Conservation (phyloP, 2,797 vertebrate genomes). For the Oophaga sylvatica region DNA sequence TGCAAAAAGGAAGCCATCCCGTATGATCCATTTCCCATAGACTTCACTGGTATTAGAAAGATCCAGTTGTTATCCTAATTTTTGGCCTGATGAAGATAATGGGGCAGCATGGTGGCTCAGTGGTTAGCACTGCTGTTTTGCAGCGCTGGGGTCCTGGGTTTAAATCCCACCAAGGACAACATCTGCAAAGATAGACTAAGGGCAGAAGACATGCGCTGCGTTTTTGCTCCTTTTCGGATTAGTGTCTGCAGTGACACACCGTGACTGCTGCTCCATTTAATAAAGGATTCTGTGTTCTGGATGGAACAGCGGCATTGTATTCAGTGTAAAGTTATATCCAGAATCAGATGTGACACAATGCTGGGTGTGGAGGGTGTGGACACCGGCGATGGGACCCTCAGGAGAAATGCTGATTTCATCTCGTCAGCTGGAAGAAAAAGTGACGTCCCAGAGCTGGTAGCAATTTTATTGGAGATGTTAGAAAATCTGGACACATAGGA, state of each 20-base stretch:
- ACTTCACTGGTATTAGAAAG: too few relatives aligned
- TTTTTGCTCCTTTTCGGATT: too few relatives aligned
- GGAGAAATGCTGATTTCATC: neutral
- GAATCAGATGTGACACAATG: neutral
- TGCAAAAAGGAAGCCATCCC: too few relatives aligned
- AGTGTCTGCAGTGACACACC: neutral
- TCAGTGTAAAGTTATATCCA: neutral
- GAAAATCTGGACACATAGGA: neutral
- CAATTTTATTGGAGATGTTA: neutral
- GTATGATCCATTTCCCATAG: too few relatives aligned
- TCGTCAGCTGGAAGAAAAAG: neutral
- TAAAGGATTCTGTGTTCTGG: neutral
- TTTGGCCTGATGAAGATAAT: too few relatives aligned
- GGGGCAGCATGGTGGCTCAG: too few relatives aligned
- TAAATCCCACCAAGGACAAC: too few relatives aligned
- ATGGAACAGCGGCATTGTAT: neutral
- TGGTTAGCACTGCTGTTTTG: too few relatives aligned
- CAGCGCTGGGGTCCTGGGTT: too few relatives aligned
- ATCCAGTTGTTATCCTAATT: too few relatives aligned
- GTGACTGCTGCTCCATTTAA: neutral
- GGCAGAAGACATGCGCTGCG: too few relatives aligned
- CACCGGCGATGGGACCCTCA: neutral
- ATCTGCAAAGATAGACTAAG: too few relatives aligned
- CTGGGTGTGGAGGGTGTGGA: conserved; percentile 17
- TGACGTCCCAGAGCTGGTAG: neutral